Conservation (phyloP, 1,140 invertebrate genomes). For the Holcopasites calliopsidis region DNA sequence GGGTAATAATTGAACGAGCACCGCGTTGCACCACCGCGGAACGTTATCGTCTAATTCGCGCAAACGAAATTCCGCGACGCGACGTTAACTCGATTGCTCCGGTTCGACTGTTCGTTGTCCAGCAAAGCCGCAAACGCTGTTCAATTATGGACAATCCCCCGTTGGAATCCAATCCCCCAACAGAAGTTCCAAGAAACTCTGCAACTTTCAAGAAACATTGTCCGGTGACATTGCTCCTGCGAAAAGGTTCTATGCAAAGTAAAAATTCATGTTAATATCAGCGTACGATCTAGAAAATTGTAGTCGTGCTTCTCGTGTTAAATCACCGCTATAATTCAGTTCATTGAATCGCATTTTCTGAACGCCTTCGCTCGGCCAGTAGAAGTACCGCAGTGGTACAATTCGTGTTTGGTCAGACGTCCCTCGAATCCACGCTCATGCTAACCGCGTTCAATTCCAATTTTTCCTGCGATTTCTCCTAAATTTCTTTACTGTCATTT, state of each 20-base stretch:
- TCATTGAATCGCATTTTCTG: no score
- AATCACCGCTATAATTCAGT: no score
- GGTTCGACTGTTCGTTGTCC: conserved; percentile 1
- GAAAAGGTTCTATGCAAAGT: background rate
- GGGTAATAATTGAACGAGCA: conserved; percentile 32
- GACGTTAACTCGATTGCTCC: conserved; percentile 41
- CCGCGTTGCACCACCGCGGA: background rate
- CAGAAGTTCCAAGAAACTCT: background rate
- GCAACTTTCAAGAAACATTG: background rate
- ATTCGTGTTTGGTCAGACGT: background rate
- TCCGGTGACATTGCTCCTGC: background rate
- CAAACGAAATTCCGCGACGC: conserved; percentile 41
- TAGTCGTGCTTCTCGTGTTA: no score
- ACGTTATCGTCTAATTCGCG: conserved; percentile 52
- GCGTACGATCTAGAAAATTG: no score
- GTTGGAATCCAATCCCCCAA: conserved; percentile 31
- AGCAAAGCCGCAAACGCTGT: conserved; percentile 18
- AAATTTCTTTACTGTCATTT: no score
- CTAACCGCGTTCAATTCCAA: background rate
- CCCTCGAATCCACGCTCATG: background rate
- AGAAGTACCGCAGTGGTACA: no score
- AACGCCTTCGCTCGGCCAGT: no score
- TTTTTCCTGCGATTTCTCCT: background rate
- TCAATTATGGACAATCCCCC: conserved; percentile 27
- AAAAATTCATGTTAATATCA: no score